These are phyloP conservation scores for Siderastrea radians DNA, from an alignment of 92 coral and sea anemone genomes.

Conservation along the genomic window DNA sequence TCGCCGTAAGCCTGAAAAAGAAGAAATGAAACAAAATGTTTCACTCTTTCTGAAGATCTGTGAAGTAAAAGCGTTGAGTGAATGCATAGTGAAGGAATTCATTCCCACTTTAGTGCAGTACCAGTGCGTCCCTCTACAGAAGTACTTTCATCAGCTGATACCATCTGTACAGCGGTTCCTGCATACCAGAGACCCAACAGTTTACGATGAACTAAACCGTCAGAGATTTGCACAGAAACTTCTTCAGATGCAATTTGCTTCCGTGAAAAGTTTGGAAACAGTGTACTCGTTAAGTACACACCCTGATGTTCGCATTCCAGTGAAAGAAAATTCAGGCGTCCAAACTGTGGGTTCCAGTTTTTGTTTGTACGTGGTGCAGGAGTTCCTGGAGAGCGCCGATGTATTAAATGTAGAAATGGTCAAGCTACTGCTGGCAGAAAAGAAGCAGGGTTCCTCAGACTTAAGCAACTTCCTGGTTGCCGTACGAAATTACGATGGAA, in stretches of 20 bases:
- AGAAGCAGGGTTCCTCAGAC: constrained; percentile 48
- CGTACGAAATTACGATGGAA: constrained; percentile 32
- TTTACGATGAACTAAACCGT: constrained; percentile 59
- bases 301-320: constrained; percentile 56
- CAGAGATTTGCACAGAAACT: constrained; percentile 59
- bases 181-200: constrained; percentile 27
- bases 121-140: constrained; percentile 73
- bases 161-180: constrained; percentile 85
- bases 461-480: constrained; percentile 75
- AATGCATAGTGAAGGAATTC: constrained; percentile 65
- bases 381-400: constrained; percentile 53
- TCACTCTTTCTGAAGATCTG: constrained; percentile 69
- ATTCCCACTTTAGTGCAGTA: constrained; percentile 53
- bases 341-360: constrained; percentile 38
- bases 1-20: constrained; percentile 19
- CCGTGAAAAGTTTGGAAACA: constrained; percentile 73
- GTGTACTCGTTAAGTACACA: constrained; percentile 77
- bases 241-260: constrained; percentile 71
- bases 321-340: constrained; percentile 65
- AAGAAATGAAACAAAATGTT: constrained; percentile 44
- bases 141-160: constrained; percentile 73
- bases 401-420: constrained; percentile 80
- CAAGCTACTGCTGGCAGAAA: constrained; percentile 68
- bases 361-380: constrained; percentile 73
- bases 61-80: constrained; percentile 72